Percentiles rank a stretch among this genome's conserved stretches.
These are phyloP conservation scores for Coendou prehensilis DNA, from an alignment of 2,797 vertebrate species.

Conservation along the genomic window DNA sequence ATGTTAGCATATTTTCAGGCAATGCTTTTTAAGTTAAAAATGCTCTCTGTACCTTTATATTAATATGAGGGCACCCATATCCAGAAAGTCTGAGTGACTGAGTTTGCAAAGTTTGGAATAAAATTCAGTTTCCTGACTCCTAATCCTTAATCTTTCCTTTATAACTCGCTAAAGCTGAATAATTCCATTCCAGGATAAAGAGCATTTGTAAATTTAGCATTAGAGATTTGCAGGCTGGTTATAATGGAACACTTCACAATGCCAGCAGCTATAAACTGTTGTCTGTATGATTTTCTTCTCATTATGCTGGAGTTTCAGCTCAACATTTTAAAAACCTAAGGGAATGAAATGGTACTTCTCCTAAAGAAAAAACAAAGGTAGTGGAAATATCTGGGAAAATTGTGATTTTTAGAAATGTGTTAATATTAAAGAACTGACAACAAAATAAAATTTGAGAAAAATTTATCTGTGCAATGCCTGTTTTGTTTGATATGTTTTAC, in stretches of 20 bases:
- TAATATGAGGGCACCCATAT: neutral
- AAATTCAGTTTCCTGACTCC: neutral
- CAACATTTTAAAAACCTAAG: conserved; percentile 47
- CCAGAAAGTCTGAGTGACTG: neutral
- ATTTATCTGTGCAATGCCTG: neutral
- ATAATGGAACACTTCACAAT: conserved; percentile 40
- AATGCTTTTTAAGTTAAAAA: conserved; percentile 53
- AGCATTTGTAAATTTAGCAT: conserved; percentile 61
- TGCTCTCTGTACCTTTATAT: neutral
- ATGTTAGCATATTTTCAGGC: conserved; percentile 11
- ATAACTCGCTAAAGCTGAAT: neutral
- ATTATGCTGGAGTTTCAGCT: conserved; percentile 6
- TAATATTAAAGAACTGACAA: conserved; percentile 40
- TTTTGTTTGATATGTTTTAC: neutral
- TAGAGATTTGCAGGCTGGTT: conserved; percentile 29
- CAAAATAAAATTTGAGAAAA: conserved; percentile 44
- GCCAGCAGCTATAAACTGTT: conserved; percentile 8
- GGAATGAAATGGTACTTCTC: neutral
- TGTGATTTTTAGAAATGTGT: conserved; percentile 1
- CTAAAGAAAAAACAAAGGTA: neutral
- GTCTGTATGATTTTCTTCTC: conserved; percentile 27
- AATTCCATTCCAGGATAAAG: conserved; percentile 35
- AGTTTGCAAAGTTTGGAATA: neutral
- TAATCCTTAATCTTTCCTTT: neutral
- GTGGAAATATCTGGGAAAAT: neutral